phyloP scores from a whole-genome alignment of 2,888 invertebrate species.

The Drosophila siamana region DNA sequence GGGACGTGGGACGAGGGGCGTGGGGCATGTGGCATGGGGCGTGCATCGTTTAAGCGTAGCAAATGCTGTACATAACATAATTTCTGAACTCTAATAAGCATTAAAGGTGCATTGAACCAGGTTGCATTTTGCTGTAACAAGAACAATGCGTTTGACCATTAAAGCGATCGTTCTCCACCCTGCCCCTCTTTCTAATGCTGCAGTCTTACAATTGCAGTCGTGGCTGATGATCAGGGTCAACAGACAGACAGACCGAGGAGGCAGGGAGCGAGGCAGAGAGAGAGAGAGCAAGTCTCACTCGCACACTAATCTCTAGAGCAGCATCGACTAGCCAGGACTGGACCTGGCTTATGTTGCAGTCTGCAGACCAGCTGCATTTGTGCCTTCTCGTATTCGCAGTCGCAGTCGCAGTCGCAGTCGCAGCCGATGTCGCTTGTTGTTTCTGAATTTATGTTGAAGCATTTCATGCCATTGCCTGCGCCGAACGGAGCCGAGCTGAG shows the following conservation, averaged over 20 bases:
- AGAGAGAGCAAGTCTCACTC: constrained; percentile 16
- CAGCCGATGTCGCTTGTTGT: constrained; percentile 26
- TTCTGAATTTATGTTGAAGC: constrained; percentile 70
- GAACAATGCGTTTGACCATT: constrained; percentile 52
- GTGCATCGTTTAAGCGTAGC: constrained; percentile 52
- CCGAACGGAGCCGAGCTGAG: constrained; percentile 29
- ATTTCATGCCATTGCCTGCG: no score
- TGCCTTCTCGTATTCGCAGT: constrained; percentile 11
- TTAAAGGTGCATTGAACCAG: constrained; percentile 53
- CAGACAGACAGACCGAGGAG: no score
- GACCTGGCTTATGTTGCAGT: constrained; percentile 9
- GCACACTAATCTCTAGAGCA: constrained; percentile 44
- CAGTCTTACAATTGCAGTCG: constrained; percentile 2
- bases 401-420: neutral
- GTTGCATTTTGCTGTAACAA: constrained; percentile 45
- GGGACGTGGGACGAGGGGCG: no score
- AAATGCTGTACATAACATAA: constrained; percentile 41
- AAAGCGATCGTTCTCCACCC: neutral
- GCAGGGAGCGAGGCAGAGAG: neutral
- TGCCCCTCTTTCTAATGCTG: constrained; percentile 5
- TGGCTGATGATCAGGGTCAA: constrained; percentile 41
- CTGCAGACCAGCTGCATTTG: constrained; percentile 17
- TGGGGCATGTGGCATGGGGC: no score
- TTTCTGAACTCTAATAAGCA: constrained; percentile 43
- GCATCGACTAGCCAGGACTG: constrained; percentile 41